These are phyloP conservation scores for Phrynocephalus vlangalii DNA, from an alignment of 2,797 vertebrate species.

Conservation along the genomic window DNA sequence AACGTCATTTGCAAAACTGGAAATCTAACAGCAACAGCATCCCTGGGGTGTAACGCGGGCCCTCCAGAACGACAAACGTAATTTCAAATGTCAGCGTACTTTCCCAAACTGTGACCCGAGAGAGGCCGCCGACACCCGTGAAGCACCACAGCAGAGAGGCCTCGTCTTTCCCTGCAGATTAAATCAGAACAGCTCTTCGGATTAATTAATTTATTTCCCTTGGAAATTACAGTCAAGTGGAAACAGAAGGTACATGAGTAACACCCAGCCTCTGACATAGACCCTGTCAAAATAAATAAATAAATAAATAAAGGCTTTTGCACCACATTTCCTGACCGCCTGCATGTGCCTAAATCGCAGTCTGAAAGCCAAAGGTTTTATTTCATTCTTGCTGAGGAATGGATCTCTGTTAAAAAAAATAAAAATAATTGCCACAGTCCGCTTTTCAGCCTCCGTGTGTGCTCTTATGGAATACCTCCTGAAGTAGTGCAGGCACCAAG, in stretches of 20 bases:
- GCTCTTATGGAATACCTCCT: neutral
- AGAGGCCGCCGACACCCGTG: too few relatives aligned
- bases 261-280: neutral
- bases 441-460: neutral
- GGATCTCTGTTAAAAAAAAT: neutral
- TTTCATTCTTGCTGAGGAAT: neutral
- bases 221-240: conserved; percentile 14
- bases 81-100: too few relatives aligned
- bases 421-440: neutral
- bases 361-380: neutral
- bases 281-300: neutral
- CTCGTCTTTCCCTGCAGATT: too few relatives aligned
- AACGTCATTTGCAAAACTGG: neutral
- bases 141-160: too few relatives aligned
- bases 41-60: too few relatives aligned
- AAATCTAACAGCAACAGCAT: neutral
- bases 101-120: too few relatives aligned
- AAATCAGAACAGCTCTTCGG: neutral
- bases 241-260: neutral
- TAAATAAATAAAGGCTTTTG: neutral
- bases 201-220: neutral
- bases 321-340: neutral
- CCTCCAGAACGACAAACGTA: too few relatives aligned
- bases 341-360: neutral
- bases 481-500: neutral